phyloP scores from a whole-genome alignment of 2,797 vertebrate genomes.

The Orientallactaga sibirica region DNA sequence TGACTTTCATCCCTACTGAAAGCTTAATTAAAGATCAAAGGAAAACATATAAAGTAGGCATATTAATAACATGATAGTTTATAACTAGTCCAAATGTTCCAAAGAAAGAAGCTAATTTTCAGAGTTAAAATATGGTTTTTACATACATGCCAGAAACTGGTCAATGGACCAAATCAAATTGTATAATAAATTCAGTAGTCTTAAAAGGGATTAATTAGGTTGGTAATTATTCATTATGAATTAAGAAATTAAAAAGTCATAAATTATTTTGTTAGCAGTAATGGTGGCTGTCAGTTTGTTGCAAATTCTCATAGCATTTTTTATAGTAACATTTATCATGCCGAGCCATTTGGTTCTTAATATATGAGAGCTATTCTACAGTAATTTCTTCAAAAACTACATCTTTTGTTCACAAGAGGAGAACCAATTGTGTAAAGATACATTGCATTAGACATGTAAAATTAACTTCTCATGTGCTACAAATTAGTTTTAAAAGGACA shows the following conservation, averaged over 20 bases:
- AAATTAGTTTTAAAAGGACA: slow-evolving; percentile 48
- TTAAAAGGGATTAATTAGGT: slow-evolving; percentile 70
- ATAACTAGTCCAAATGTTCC: neutral
- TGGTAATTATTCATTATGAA: slow-evolving; percentile 65
- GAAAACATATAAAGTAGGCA: slow-evolving; percentile 51
- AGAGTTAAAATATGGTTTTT: slow-evolving; percentile 14
- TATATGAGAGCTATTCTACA: neutral
- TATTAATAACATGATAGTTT: neutral
- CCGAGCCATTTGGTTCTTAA: slow-evolving; percentile 63
- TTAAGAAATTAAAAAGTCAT: slow-evolving; percentile 69
- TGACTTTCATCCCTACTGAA: slow-evolving; percentile 31
- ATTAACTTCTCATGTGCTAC: slow-evolving; percentile 35
- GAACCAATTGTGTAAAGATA: neutral
- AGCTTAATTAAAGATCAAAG: slow-evolving; percentile 52
- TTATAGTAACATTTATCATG: slow-evolving; percentile 67
- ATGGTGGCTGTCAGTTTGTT: slow-evolving; percentile 43
- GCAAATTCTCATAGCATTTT: slow-evolving; percentile 54
- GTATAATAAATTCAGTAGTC: slow-evolving; percentile 45
- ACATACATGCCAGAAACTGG: neutral
- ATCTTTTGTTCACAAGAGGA: neutral
- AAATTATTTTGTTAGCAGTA: slow-evolving; percentile 66
- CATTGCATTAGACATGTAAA: neutral
- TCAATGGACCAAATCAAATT: slow-evolving; percentile 66
- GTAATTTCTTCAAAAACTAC: slow-evolving; percentile 18
- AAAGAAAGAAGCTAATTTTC: neutral